A percentile compares a stretch with the other conserved stretches of the same genome.
Conservation (phyloP, 1,140 invertebrate species). For the Aphelenchoides fujianensis region DNA sequence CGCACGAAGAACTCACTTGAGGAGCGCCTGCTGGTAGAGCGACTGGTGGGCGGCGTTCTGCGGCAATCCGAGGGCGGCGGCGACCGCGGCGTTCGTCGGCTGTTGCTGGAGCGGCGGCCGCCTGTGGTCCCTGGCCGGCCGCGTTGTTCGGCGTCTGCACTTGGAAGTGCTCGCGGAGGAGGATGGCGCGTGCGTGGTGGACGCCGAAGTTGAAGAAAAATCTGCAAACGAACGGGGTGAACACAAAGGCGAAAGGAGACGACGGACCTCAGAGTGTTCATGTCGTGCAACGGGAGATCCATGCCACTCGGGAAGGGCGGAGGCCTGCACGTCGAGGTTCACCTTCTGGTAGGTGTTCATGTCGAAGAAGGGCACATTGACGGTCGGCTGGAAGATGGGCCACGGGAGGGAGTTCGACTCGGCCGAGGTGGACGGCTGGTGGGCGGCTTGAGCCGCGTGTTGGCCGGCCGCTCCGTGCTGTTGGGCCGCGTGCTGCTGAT, state of each 20-base stretch:
- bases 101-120: background rate
- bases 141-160: slow-evolving; percentile 5
- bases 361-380: slow-evolving; percentile 48
- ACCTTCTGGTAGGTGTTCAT: slow-evolving; percentile 47
- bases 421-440: background rate
- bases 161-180: slow-evolving; percentile 44
- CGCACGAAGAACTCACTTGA: slow-evolving; percentile 21
- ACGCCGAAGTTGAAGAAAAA: slow-evolving; percentile 54
- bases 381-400: slow-evolving; percentile 37
- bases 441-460: background rate
- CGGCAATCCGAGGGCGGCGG: background rate
- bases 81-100: background rate
- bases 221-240: background rate
- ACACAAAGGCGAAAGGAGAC: no score
- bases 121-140: background rate
- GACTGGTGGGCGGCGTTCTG: slow-evolving; percentile 6
- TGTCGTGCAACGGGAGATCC: slow-evolving; percentile 51
- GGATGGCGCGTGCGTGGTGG: slow-evolving; percentile 45
- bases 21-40: slow-evolving; percentile 13
- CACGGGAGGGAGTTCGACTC: slow-evolving; percentile 20
- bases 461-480: background rate
- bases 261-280: slow-evolving; percentile 44
- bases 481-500: background rate
- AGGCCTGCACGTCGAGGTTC: slow-evolving; percentile 45
- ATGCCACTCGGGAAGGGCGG: slow-evolving; percentile 45